Base-by-base conservation (phyloP, 2,797 vertebrate species). In the Parotocinclus haroldoi region DNA sequence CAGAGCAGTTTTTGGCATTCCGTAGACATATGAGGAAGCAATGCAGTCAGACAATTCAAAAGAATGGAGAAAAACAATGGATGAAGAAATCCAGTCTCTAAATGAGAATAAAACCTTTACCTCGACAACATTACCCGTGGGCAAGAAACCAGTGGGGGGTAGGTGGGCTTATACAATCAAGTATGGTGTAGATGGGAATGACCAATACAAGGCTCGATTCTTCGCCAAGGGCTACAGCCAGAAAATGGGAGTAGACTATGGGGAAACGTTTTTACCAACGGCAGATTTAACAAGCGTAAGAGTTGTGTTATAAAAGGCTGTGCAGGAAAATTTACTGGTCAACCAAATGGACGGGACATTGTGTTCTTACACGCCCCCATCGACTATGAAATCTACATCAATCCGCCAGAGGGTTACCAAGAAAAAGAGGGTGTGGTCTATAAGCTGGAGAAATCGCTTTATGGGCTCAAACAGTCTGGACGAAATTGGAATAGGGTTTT, bases 401-500 rank as follows among this genome's bases (percentile, higher is more conserved):
- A 60, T 3, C 58, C 7, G 36, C 58, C 58, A 60, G 58, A 60
- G 7, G 58, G 58, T 46, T 46, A 48, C 11, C 3, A 48, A 60
- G 16, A 44, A 64, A 68, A 63, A 13, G n/a, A n/a, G n/a, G n/a
- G n/a, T n/a, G n/a, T n/a, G n/a, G n/a, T n/a, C n/a, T n/a, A n/a
- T n/a, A n/a, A n/a, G n/a, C n/a, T n/a, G n/a, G n/a, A n/a, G n/a
- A n/a, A n/a, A n/a, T n/a, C n/a, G n/a, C n/a, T n/a, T n/a, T n/a
- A n/a, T n/a, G n/a, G n/a, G n/a, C n/a, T n/a, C n/a, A n/a, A n/a
- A n/a, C n/a, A n/a, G n/a, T n/a, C 60, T 16, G 57, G 42, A 11
- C 13, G 49, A 63, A 48, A 67, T 42, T 72, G 67, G 58, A 76
- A 75, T 51, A 69, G 52, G 10, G 50, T 50, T 17, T 69, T 48